Percentiles rank a stretch among this genome's conserved stretches.
phyloP scores from a whole-genome alignment of 2,797 vertebrate genomes.

The Eulemur rubriventer region DNA sequence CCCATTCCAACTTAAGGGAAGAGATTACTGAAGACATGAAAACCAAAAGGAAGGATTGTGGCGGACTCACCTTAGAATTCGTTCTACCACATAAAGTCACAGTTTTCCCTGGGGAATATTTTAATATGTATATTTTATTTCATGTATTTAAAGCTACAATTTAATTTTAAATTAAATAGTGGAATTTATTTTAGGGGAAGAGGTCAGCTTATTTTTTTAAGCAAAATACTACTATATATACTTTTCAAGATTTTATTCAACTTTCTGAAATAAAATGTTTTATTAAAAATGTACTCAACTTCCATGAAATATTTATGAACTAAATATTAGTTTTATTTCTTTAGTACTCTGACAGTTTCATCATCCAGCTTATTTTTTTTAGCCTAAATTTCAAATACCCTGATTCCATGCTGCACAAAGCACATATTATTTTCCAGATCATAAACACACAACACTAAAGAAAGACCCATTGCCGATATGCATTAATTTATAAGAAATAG shows the following conservation, averaged over 20 bases:
- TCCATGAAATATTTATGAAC: neutral
- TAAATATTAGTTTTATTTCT: neutral
- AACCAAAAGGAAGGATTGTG: neutral
- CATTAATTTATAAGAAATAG: constrained; percentile 1
- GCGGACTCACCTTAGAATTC: neutral
- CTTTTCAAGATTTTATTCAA: neutral
- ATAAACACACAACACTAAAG: neutral
- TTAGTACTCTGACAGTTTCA: neutral
- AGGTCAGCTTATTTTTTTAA: neutral
- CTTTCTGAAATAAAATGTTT: neutral
- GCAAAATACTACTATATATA: neutral
- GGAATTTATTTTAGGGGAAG: neutral
- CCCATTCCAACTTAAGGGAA: neutral
- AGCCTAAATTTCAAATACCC: neutral
- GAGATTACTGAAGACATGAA: neutral
- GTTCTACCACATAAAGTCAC: neutral
- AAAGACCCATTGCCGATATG: neutral
- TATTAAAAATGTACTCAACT: neutral
- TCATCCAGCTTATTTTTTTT: neutral
- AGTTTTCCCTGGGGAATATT: neutral
- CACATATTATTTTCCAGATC: neutral
- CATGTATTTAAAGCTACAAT: neutral
- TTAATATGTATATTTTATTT: neutral
- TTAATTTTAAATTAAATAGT: neutral
- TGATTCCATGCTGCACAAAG: neutral